Evolutionary conservation across 2,888 invertebrate genomes (phyloP), one percentile per base, ranked within the genome.

Genomic region (Microctonus hyperodae): DNA sequence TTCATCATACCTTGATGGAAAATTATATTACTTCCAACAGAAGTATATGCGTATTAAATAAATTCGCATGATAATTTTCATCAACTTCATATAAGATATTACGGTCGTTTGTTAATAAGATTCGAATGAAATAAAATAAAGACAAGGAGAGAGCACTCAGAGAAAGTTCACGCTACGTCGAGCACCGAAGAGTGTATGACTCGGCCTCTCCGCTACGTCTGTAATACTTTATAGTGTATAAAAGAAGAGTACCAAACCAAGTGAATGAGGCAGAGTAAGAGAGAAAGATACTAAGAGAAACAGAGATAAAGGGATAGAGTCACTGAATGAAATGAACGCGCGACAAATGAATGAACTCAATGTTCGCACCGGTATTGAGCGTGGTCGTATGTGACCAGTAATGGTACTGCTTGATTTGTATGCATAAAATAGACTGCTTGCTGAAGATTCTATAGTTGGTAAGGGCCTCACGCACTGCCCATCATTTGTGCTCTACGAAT

Each of bases 301-400:
- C 10, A 60, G 16, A 61, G 51, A 33, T 51, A 53, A 50, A 57
- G 57, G 16, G 16, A 7, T n/a, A 37, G 62, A 62, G 51, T 62
- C 57, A 57, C 44, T 67, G 62, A 67, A 67, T 67, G 67, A 67
- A 67, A 67, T 55, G 51, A 57, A 50, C 57, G 51, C 57, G 58
- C 62, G 37, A 67, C 40, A 37, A 63, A 53, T 67, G 58, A 67
- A 63, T 67, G 67, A 67, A 67, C 51, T 67, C 58, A 67, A 51
- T 28, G 23, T 23, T 58, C 67, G 53, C 67, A 67, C 58, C 63
- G 67, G 63, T 28, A 67, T 59, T 64, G 59, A 67, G 67, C 59
- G 67, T 63, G 67, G 59, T 67, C 44, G 63, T 53, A 55, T 63
- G 37, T 58, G 16, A 67, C 63, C 37, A n/a, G 61, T 62, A 35